Percentiles rank a stretch among this genome's conserved stretches.
These are phyloP conservation scores for Myrmecobius fasciatus DNA, from an alignment of 2,113 vertebrate genomes.

Conservation along the genomic window DNA sequence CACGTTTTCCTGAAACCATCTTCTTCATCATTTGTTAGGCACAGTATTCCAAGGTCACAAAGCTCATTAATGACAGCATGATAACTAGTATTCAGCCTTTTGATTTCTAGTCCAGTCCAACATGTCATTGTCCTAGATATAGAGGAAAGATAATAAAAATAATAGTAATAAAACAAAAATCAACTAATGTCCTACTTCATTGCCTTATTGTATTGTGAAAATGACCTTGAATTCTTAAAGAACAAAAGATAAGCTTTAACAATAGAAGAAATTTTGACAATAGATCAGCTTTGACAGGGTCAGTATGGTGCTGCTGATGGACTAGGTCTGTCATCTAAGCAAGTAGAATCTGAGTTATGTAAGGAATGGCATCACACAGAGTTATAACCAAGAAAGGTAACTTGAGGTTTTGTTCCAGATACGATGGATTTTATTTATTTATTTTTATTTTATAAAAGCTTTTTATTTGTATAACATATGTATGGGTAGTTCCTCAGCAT, in stretches of 20 bases:
- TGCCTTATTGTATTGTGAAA: neutral
- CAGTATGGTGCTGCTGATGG: neutral
- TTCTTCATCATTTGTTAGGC: neutral
- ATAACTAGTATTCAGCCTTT: neutral
- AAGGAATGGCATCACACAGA: neutral
- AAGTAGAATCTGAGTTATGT: neutral
- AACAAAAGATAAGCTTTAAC: neutral
- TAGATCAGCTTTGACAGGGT: neutral
- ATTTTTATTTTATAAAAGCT: too few species aligned
- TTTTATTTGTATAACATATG: too few species aligned
- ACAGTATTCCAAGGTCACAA: neutral
- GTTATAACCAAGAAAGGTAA: neutral
- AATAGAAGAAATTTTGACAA: neutral
- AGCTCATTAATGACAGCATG: neutral
- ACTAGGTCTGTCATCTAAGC: neutral
- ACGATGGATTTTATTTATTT: neutral
- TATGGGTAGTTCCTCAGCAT: too few species aligned
- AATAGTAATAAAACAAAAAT: neutral
- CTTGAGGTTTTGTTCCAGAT: neutral
- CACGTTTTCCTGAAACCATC: neutral
- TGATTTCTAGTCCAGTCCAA: neutral
- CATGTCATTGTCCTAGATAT: neutral
- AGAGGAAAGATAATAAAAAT: neutral
- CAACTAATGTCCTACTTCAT: neutral
- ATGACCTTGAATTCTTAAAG: neutral